Conservation (phyloP, 2,113 vertebrate species). For the Murina feae region DNA sequence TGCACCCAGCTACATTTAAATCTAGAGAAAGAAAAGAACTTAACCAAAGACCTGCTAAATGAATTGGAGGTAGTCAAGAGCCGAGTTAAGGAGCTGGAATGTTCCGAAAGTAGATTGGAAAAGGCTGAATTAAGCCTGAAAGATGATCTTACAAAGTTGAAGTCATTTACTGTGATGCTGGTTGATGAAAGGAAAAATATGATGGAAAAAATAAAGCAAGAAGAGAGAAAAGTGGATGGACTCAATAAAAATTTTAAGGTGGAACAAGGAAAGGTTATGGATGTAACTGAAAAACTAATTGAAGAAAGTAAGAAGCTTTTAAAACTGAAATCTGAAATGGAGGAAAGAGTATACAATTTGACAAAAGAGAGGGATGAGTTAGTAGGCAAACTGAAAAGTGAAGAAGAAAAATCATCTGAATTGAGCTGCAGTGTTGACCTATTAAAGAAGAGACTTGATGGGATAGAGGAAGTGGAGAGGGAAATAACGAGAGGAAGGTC, state of each 20-base stretch:
- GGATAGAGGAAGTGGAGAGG: constrained; percentile 85
- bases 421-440: constrained; percentile 83
- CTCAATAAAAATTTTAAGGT: constrained; percentile 88
- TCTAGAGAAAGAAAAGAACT: constrained; percentile 90
- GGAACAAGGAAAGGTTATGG: constrained; percentile 93
- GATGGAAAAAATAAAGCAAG: constrained; percentile 92
- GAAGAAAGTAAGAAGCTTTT: constrained; percentile 97
- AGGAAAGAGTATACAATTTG: constrained; percentile 86
- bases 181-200: constrained; percentile 94
- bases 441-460: constrained; percentile 87
- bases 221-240: constrained; percentile 90
- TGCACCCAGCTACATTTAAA: constrained; percentile 87
- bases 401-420: constrained; percentile 88
- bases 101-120: constrained; percentile 87
- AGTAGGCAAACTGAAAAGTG: constrained; percentile 83
- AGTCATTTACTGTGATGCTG: constrained; percentile 93
- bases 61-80: constrained; percentile 90
- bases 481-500: constrained; percentile 81
- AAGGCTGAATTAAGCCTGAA: constrained; percentile 89
- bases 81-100: constrained; percentile 89
- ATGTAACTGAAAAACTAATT: constrained; percentile 96
- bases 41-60: constrained; percentile 86
- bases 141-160: constrained; percentile 93
- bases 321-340: constrained; percentile 94
- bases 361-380: constrained; percentile 89